Evolutionary conservation across 2,888 invertebrate species (phyloP).

Genomic region (Seira musarum): DNA sequence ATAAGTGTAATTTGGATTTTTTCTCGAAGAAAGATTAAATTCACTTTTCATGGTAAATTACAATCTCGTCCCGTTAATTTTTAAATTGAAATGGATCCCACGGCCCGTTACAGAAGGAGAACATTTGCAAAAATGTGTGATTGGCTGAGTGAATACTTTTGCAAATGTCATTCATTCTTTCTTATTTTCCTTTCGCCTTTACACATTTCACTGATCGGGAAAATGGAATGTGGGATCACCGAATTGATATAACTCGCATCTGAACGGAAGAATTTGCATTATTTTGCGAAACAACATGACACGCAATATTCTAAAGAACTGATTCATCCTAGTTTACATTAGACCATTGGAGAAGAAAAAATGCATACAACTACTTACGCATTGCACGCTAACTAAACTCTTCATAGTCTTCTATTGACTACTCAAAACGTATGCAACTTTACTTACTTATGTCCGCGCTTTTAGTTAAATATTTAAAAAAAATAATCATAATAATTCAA

Average conservation of each 20-base stretch:
- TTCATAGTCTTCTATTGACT: conserved; percentile 15
- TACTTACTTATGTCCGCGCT: too few relatives aligned
- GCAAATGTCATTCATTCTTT: neutral
- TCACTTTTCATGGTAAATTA: conserved; percentile 47
- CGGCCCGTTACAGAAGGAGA: too few relatives aligned
- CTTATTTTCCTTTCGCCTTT: conserved; percentile 5
- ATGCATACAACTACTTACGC: neutral
- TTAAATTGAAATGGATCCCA: too few relatives aligned
- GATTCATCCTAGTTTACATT: conserved; percentile 32
- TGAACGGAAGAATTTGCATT: too few relatives aligned
- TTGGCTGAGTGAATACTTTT: neutral
- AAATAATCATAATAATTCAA: neutral
- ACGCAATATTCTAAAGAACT: too few relatives aligned
- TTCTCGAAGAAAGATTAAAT: conserved; percentile 46
- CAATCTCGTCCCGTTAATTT: neutral
- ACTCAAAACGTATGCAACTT: too few relatives aligned
- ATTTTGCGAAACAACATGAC: conserved; percentile 49
- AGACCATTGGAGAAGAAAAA: neutral
- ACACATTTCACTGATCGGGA: neutral
- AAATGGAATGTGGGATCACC: conserved; percentile 55
- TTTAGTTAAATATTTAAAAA: conserved; percentile 6
- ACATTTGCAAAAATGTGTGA: too few relatives aligned
- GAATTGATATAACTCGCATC: too few relatives aligned
- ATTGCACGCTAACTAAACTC: neutral
- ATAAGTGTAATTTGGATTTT: conserved; percentile 14